phyloP scores from a whole-genome alignment of 2,797 vertebrate species.

The Phrynocephalus vlangalii region DNA sequence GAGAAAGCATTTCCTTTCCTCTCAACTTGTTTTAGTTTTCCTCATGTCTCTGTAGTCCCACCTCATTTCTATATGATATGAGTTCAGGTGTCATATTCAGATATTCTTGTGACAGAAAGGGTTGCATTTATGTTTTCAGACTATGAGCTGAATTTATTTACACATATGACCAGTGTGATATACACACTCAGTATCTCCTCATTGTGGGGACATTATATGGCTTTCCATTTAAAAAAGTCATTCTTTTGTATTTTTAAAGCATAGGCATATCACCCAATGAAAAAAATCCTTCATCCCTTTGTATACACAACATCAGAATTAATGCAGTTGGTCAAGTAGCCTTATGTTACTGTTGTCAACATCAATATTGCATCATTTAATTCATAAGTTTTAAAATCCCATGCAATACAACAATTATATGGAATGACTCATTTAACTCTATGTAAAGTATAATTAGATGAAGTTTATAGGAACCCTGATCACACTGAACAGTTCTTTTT shows the following conservation, averaged over 20 bases:
- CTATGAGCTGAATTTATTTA: not conserved
- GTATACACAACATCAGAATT: not conserved
- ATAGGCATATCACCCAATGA: not conserved
- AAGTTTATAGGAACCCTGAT: not conserved
- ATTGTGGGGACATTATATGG: not conserved
- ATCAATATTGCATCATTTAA: not conserved
- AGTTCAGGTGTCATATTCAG: not conserved
- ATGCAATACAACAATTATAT: not conserved
- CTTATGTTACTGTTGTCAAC: not conserved
- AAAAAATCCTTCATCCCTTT: not conserved
- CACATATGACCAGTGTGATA: not conserved
- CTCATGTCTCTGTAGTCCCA: not conserved
- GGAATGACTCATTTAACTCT: not conserved
- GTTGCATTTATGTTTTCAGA: not conserved
- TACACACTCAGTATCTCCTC: not conserved
- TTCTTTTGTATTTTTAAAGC: not conserved
- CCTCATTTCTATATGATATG: slow-evolving; percentile 1
- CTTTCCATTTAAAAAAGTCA: not conserved
- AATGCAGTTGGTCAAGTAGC: not conserved
- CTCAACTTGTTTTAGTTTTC: not conserved
- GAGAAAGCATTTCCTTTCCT: not conserved
- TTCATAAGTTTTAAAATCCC: not conserved
- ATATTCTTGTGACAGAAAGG: not conserved
- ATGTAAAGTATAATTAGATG: not conserved
- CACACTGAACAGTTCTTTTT: not conserved